Base-by-base conservation (phyloP, 2,888 invertebrate genomes). In the Encarsia formosa region DNA sequence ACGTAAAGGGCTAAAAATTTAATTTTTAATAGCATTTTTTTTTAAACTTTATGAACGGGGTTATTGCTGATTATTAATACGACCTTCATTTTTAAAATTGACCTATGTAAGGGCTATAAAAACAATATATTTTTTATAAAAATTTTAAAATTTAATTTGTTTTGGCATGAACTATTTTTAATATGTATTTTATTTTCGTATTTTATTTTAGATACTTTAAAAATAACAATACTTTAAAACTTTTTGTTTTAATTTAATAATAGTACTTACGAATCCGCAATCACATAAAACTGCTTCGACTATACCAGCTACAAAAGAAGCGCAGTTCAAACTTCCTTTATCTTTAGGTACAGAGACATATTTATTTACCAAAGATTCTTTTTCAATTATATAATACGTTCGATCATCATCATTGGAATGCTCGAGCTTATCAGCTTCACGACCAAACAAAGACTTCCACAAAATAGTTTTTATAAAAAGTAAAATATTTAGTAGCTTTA, bases 361-460 rank as follows among this genome's bases (percentile, higher is more conserved):
- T 67, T 88, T 88, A 75, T 99, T 99, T 0, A 96, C 97, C 61
- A 99, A 70, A 9, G 98, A 94, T 69, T 99, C 98, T 67, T 95
- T 95, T 74, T 99, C 99, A 71, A 99, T 98, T 35, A 99, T 89
- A 68, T 98, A 98, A 76, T 98, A 99, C 1, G 94, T 97, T 59
- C 89, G 85, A 69, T 97, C 96, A 77, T 99, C 97, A 76, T 99
- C 98, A 75, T 97, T 98, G 3, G 97, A 95, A 76, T 97, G 94
- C 70, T 99, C 99, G 59, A 99, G 74, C 71, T 98, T 98, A 70
- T 99, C 99, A 26, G 98, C 98, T 78, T 99, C 99, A 69, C 92
- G 91, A 2, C 97, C 97, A 80, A 97, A 99, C 18, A 99, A 76
- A 46, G 89, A 91, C 87, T 97, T 98, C 99, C 99, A 99, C 15